Evolutionary conservation across 2,797 vertebrate species (phyloP), one percentile per base, ranked within the genome.

Genomic region (Mycteria americana): DNA sequence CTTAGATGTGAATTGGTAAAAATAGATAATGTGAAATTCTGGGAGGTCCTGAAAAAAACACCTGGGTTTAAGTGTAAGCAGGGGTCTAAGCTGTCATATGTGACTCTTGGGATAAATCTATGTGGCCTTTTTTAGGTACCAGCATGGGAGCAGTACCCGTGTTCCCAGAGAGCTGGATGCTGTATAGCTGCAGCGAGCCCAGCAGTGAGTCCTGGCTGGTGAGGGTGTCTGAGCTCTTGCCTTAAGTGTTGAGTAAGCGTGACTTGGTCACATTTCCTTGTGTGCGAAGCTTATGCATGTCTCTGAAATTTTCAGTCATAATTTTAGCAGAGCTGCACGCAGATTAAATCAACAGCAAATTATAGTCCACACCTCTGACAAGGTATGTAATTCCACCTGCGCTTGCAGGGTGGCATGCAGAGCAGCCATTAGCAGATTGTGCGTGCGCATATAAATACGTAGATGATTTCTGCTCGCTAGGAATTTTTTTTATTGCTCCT

Each of bases 401-500:
- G 1, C 63, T 35, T 24, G 5, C 18, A 23, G 69, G 45, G 53
- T 25, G 73, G 1, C 35, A 1, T 2, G 9, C 5, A 1, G 8
- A 27, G 76, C 72, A 37, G 67, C 59, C 4, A 0, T 31, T 48
- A 17, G 4, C 33, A 5, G 28, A 8, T 22, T 5, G 28, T 7
- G 27, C 7, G 46, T 3, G 11, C 0, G 3, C 53, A 24, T 31
- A 9, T 3, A 19, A 62, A n/a, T 18, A 31, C 2, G 0, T 8
- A 18, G 31, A 7, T 51, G 33, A 22, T 18, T 75, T 53, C 43
- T 77, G 48, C 75, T 77, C 69, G 11, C 21, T 1, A 16, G 9
- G 35, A n/a, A 22, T 41, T 51, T 13, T 4, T 24, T 51, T 68
- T 57, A 7, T 24, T 67, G 33, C 46, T 80, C 37, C 69, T n/a